Percentiles rank a stretch among this genome's conserved stretches.
Evolutionary conservation across 2,888 invertebrate genomes (phyloP).

Genomic region (Diarsia rubi): DNA sequence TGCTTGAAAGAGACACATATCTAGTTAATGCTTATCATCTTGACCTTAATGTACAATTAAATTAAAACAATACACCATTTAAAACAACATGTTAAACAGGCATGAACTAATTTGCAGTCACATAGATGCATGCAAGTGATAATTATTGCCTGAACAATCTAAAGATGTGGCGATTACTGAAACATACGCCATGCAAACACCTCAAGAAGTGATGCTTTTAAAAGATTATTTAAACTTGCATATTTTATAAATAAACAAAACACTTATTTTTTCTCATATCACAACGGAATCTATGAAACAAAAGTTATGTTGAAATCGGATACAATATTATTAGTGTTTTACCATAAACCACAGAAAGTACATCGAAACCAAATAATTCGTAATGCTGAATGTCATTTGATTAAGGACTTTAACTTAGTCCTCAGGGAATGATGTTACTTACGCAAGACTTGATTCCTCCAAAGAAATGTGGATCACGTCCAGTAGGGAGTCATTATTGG

Average conservation of each 20-base stretch:
- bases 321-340: background rate
- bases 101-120: constrained; percentile 35
- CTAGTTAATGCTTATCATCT: background rate
- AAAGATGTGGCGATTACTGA: constrained; percentile 28
- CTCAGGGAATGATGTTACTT: constrained; percentile 17
- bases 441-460: constrained; percentile 30
- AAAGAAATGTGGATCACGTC: constrained; percentile 59
- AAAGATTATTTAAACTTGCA: background rate
- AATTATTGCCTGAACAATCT: constrained; percentile 47
- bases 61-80: constrained; percentile 1
- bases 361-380: background rate
- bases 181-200: constrained; percentile 8
- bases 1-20: background rate
- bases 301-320: background rate
- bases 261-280: background rate
- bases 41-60: background rate
- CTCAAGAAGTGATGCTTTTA: background rate
- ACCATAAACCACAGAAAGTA: background rate
- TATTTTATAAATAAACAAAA: background rate
- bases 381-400: background rate
- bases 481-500: constrained; percentile 51
- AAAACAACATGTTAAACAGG: constrained; percentile 16
- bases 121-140: constrained; percentile 34
- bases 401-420: background rate
- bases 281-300: background rate